Conservation (phyloP, 2,888 invertebrate species). For the Oligia latruncula region DNA sequence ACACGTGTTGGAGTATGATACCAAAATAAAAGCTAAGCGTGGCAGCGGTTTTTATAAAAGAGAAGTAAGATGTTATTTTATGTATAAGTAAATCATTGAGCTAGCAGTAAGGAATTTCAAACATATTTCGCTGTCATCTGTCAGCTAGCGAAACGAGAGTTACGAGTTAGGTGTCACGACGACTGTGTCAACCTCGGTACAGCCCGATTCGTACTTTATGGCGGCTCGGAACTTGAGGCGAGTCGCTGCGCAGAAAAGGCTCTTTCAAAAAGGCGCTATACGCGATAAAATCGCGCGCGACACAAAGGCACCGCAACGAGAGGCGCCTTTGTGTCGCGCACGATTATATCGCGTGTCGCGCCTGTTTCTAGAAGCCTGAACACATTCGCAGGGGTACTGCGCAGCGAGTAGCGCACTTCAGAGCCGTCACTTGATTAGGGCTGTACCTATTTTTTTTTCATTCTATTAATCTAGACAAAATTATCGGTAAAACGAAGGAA, state of each 20-base stretch:
- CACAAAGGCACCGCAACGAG: no score
- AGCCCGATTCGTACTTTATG: background rate
- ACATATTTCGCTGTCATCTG: background rate
- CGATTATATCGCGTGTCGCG: no score
- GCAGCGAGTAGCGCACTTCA: background rate
- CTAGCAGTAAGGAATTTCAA: background rate
- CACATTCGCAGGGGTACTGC: background rate
- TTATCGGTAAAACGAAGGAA: background rate
- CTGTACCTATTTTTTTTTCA: background rate
- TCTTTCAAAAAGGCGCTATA: no score
- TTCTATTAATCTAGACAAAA: background rate
- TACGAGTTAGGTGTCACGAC: background rate
- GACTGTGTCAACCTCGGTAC: background rate
- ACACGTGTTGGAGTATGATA: background rate
- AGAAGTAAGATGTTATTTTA: no score
- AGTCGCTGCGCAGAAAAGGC: background rate
- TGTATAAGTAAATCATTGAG: background rate
- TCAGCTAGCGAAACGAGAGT: background rate
- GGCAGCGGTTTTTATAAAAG: background rate
- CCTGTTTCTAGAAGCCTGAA: no score
- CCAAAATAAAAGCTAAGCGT: conserved; percentile 28
- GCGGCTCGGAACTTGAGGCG: background rate
- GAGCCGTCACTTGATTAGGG: background rate
- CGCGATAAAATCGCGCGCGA: no score
- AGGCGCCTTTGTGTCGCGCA: no score